Evolutionary conservation across 2,113 vertebrate species (phyloP).

Genomic region (Apteryx owenii): DNA sequence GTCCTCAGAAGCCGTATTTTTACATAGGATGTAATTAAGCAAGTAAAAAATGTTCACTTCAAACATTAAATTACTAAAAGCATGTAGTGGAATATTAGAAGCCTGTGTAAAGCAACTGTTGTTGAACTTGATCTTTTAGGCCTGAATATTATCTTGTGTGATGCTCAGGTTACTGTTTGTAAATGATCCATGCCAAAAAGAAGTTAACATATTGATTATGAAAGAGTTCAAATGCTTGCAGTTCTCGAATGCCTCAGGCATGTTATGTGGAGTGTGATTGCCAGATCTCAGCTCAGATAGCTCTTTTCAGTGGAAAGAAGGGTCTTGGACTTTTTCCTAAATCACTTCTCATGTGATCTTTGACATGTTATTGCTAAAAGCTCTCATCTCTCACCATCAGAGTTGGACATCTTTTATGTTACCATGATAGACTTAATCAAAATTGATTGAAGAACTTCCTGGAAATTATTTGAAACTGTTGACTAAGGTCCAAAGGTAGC

Average conservation of each 20-base stretch:
- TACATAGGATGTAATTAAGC: neutral
- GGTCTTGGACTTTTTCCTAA: neutral
- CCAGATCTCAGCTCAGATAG: neutral
- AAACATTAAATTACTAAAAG: neutral
- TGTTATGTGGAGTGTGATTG: neutral
- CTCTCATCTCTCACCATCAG: neutral
- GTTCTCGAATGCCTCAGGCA: neutral
- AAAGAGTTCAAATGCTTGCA: neutral
- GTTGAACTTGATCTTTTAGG: neutral
- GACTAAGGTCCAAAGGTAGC: rapidly evolving
- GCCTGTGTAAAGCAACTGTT: neutral
- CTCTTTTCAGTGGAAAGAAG: neutral
- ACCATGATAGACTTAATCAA: rapidly evolving
- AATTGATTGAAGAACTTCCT: neutral
- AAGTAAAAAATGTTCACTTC: neutral
- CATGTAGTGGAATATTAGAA: neutral
- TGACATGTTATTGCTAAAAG: neutral
- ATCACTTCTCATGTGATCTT: neutral
- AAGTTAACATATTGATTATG: neutral
- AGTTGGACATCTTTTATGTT: neutral
- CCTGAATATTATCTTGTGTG: neutral
- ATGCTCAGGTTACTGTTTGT: neutral
- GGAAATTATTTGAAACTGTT: neutral
- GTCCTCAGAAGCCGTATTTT: neutral
- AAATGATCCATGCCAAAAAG: neutral